Conservation (phyloP, 2,797 vertebrate genomes). For the Novumbra hubbsi region DNA sequence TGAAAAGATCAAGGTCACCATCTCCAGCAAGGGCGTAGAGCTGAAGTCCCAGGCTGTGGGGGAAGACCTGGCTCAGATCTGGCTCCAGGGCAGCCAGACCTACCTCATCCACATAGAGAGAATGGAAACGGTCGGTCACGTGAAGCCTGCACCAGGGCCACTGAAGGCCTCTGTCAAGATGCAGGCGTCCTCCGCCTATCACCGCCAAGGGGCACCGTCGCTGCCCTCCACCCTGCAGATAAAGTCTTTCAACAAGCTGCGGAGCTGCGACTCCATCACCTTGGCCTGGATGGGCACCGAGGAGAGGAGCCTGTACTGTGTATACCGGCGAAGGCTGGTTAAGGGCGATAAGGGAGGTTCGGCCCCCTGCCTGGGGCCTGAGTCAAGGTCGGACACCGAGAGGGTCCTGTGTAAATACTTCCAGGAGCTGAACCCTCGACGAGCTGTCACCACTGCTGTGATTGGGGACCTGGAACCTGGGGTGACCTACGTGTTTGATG, state of each 20-base stretch:
- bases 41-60: constrained; percentile 74
- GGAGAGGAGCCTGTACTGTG: constrained; percentile 86
- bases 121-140: constrained; percentile 44
- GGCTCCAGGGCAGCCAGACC: constrained; percentile 78
- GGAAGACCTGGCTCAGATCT: constrained; percentile 77
- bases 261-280: constrained; percentile 84
- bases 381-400: constrained; percentile 79
- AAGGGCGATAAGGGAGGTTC: constrained; percentile 50
- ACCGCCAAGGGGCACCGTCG: constrained; percentile 78
- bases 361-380: constrained; percentile 81
- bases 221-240: constrained; percentile 86
- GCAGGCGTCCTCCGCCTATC: constrained; percentile 80
- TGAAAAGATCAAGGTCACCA: constrained; percentile 73
- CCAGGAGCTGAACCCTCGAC: constrained; percentile 80
- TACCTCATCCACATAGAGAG: constrained; percentile 80
- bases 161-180: constrained; percentile 78
- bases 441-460: constrained; percentile 86
- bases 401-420: constrained; percentile 91
- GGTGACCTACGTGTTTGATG: constrained; percentile 83
- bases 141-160: constrained; percentile 28
- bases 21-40: constrained; percentile 74
- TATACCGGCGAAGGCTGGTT: constrained; percentile 78
- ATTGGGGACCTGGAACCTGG: constrained; percentile 80
- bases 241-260: constrained; percentile 87
- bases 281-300: constrained; percentile 91